phyloP scores from a whole-genome alignment of 1,140 invertebrate genomes.

The Notospermus geniculatus region DNA sequence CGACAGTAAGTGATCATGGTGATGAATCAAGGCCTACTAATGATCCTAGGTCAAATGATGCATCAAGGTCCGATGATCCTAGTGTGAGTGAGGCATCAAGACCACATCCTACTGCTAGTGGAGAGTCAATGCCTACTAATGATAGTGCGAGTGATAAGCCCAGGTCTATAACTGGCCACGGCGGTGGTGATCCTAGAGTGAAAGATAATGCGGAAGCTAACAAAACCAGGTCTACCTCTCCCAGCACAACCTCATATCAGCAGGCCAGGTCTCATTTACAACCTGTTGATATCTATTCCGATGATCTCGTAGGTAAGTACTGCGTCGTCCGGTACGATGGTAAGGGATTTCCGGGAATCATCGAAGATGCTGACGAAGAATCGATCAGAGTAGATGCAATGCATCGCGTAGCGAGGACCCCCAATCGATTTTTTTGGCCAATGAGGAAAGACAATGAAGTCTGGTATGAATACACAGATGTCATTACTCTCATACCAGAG shows the following conservation, averaged over 20 bases:
- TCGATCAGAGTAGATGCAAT: background rate
- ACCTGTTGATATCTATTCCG: background rate
- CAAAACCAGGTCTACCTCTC: background rate
- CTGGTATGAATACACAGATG: background rate
- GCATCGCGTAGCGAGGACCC: background rate
- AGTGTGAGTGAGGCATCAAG: no score
- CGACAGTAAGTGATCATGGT: background rate
- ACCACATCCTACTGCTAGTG: no score
- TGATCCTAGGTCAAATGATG: no score
- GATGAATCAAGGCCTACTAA: no score
- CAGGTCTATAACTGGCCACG: no score
- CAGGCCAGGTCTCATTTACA: background rate
- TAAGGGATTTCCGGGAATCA: background rate
- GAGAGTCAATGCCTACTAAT: no score
- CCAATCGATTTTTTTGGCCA: background rate
- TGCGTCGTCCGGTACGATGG: background rate
- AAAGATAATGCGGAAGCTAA: no score
- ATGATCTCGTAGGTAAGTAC: background rate
- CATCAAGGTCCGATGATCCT: background rate
- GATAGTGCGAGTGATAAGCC: background rate
- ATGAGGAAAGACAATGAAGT: background rate
- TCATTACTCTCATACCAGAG: background rate
- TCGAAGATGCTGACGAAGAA: slow-evolving; percentile 1
- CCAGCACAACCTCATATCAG: background rate
- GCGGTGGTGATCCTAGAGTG: no score